Conservation (phyloP, 2,888 invertebrate species). For the Hanleya hanleyi region DNA sequence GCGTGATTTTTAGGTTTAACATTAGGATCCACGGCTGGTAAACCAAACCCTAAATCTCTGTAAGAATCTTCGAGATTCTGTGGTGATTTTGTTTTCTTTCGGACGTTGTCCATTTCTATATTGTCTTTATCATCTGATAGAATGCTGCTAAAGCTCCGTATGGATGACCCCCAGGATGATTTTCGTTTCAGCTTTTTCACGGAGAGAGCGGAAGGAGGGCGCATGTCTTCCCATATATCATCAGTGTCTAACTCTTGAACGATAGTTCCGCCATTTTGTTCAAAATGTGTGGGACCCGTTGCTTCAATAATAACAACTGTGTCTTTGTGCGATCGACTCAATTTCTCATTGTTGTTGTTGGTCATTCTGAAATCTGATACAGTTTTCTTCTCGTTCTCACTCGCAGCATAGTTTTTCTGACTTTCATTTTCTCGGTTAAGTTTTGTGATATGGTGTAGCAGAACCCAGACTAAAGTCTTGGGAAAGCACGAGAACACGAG, state of each 20-base stretch:
- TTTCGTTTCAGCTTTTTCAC: constrained; percentile 25
- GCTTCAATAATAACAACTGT: background rate
- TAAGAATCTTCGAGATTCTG: constrained; percentile 48
- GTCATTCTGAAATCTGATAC: background rate
- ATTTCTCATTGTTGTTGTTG: constrained; percentile 8
- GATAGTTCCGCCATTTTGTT: constrained; percentile 11
- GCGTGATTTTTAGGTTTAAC: background rate
- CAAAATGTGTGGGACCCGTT: background rate
- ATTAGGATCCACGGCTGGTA: constrained; percentile 62
- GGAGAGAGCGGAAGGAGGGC: constrained; percentile 31
- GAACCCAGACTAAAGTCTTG: constrained; percentile 71
- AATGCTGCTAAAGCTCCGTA: constrained; percentile 62
- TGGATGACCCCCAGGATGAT: constrained; percentile 50
- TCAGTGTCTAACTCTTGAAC: background rate
- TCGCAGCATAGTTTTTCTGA: background rate
- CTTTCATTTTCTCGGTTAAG: constrained; percentile 46
- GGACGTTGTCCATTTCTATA: constrained; percentile 37
- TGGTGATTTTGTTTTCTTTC: constrained; percentile 16
- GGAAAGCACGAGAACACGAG: constrained; percentile 67
- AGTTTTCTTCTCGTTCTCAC: background rate
- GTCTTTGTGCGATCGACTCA: background rate
- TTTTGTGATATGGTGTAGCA: constrained; percentile 66
- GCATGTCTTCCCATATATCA: constrained; percentile 8
- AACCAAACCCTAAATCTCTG: constrained; percentile 62
- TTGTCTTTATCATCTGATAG: constrained; percentile 59